These are phyloP conservation scores for Drosophila sechellia DNA, from an alignment of 1,140 invertebrate genomes.

Conservation along the genomic window DNA sequence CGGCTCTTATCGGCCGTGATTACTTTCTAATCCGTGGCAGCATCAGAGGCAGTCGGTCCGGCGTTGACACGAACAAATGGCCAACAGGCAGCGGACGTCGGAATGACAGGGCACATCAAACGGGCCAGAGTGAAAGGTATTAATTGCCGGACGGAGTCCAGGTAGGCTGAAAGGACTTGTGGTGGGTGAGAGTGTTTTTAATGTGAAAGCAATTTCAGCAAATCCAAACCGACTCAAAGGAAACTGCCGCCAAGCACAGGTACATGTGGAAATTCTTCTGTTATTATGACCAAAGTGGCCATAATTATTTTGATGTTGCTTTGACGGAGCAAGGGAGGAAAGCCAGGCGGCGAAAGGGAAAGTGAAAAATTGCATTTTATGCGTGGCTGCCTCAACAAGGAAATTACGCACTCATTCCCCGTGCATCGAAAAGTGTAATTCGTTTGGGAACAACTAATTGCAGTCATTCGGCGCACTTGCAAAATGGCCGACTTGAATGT, in stretches of 20 bases:
- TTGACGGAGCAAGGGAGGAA: conserved; percentile 3
- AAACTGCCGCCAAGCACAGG: conserved; percentile 33
- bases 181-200: conserved; percentile 71
- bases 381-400: conserved; percentile 65
- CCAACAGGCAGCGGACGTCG: conserved; percentile 46
- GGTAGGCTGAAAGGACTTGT: conserved; percentile 55
- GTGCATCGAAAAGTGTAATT: conserved; percentile 63
- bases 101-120: conserved; percentile 77
- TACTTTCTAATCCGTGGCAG: conserved; percentile 81
- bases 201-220: conserved; percentile 81
- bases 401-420: conserved; percentile 75
- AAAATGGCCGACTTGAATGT: conserved; percentile 32
- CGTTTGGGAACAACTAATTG: conserved; percentile 59
- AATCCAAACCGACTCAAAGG: conserved; percentile 67
- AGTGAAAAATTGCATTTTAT: conserved; percentile 81
- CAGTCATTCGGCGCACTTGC: conserved; percentile 39
- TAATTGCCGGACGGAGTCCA: conserved; percentile 68
- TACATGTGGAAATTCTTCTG: conserved; percentile 66
- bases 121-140: conserved; percentile 75
- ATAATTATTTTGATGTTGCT: conserved; percentile 83
- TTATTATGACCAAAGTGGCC: conserved; percentile 75
- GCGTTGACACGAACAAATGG: conserved; percentile 82
- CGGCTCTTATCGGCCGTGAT: conserved; percentile 80
- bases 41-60: conserved; percentile 57
- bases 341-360: conserved; percentile 59